phyloP scores from a whole-genome alignment of 2,888 invertebrate species.

The Lycophotia porphyrea region DNA sequence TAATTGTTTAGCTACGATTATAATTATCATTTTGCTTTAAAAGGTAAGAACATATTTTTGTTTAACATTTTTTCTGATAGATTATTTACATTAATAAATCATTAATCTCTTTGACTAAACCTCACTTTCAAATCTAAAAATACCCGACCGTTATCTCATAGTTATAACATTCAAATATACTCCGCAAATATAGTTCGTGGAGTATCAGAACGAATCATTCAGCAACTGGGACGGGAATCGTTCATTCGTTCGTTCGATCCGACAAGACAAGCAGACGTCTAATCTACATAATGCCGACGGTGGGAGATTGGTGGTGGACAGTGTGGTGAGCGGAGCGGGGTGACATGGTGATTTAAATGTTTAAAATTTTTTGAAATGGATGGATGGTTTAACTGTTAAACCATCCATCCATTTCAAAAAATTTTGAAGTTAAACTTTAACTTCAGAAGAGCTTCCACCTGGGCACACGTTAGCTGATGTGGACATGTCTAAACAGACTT shows the following conservation, averaged over 20 bases:
- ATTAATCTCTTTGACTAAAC: not conserved
- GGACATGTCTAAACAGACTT: no score
- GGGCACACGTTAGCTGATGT: no score
- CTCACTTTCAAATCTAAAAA: conserved; percentile 5
- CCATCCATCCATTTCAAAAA: no score
- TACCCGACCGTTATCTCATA: conserved; percentile 22
- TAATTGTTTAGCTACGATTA: not conserved
- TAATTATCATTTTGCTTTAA: not conserved
- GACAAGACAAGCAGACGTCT: conserved; percentile 84
- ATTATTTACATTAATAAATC: not conserved
- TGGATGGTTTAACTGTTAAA: no score
- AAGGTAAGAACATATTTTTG: not conserved
- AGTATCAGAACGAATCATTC: conserved; percentile 61
- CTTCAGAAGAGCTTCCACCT: no score
- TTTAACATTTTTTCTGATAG: not conserved
- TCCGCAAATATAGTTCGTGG: conserved; percentile 51
- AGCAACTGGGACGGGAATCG: conserved; percentile 59
- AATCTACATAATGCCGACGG: conserved; percentile 85
- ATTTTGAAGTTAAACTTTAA: no score
- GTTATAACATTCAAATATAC: conserved; percentile 60
- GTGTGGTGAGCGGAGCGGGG: conserved; percentile 37
- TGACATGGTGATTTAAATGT: conserved; percentile 2
- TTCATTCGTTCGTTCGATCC: conserved; percentile 75
- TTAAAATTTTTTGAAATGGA: not conserved
- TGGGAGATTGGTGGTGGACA: conserved; percentile 31